Conservation (phyloP, 2,888 invertebrate species). For the Platypus cylindrus region DNA sequence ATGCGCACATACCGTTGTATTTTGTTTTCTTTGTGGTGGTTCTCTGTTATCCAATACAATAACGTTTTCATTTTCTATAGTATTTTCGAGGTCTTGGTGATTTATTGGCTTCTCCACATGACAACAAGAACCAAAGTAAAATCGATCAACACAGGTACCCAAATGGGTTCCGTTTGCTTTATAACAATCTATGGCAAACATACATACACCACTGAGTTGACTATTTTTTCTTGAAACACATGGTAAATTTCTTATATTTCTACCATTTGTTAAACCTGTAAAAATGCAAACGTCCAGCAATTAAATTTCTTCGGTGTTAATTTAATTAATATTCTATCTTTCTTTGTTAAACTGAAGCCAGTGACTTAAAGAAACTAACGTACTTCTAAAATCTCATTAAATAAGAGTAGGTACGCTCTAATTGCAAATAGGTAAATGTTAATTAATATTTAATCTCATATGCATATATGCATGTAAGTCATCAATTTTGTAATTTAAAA, state of each 20-base stretch:
- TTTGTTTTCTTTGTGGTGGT: conserved; percentile 21
- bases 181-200: conserved; percentile 88
- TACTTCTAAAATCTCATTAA: no score
- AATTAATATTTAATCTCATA: no score
- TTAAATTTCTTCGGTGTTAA: no score
- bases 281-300: no score
- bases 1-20: conserved; percentile 17
- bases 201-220: conserved; percentile 67
- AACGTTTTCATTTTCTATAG: conserved; percentile 49
- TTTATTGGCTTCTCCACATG: conserved; percentile 52
- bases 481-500: no score
- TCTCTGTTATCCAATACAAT: conserved; percentile 37
- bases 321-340: no score
- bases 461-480: no score
- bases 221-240: conserved; percentile 72
- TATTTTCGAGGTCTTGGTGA: conserved; percentile 47
- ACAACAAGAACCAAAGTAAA: conserved; percentile 89
- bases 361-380: no score
- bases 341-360: no score
- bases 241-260: conserved; percentile 80
- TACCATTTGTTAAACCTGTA: conserved; percentile 58
- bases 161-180: conserved; percentile 84
- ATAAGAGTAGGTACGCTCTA: no score
- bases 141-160: conserved; percentile 85
- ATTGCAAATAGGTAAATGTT: no score